Percentiles rank a stretch among this genome's conserved stretches.
Conservation (phyloP, 2,888 invertebrate species). For the Hymenopus coronatus region DNA sequence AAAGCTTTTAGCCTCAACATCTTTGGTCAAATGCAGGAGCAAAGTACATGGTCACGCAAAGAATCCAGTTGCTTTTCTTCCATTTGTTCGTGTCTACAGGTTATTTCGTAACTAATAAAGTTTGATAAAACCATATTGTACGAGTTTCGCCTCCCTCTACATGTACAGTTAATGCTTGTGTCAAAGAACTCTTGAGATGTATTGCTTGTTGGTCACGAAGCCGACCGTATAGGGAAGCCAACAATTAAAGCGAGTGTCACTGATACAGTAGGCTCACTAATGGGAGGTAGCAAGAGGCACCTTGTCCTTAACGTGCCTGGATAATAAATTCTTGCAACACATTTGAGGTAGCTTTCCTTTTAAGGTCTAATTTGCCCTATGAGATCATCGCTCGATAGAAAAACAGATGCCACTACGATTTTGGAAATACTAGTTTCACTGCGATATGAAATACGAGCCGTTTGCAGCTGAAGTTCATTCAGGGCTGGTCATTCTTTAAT, state of each 20-base stretch:
- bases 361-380: not conserved
- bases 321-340: not conserved
- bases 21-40: not conserved
- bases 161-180: not conserved
- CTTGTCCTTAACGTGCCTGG: not conserved
- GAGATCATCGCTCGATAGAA: not conserved
- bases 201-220: not conserved
- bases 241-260: not conserved
- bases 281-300: not conserved
- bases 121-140: not conserved
- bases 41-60: not conserved
- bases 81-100: not conserved
- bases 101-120: too few relatives aligned
- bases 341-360: not conserved
- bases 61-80: not conserved
- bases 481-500: not conserved
- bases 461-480: not conserved
- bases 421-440: not conserved
- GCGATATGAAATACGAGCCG: not conserved
- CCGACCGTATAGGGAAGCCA: not conserved
- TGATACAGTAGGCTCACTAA: not conserved
- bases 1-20: not conserved
- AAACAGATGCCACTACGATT: not conserved
- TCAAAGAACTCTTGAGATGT: not conserved
- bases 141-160: not conserved